Base-by-base conservation (phyloP, 1,140 invertebrate species). In the Bemisia tabaci region DNA sequence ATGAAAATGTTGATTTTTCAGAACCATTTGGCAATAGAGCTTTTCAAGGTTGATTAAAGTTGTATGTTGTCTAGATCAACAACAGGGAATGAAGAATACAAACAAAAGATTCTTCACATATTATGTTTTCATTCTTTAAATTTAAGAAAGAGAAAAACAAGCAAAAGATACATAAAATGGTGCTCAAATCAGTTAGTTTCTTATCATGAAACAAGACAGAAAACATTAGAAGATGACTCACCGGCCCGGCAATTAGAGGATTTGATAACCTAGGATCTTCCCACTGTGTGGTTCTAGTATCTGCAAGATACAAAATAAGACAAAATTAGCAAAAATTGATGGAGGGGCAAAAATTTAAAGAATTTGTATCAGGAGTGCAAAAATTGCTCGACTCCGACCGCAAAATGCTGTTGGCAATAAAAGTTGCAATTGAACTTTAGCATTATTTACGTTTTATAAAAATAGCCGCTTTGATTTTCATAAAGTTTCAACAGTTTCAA, bases 231-330 rank as follows among this genome's bases (percentile, higher is more conserved):
- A n/a, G n/a, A n/a, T n/a, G 67, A 82, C 83, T 80, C 78, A 87
- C 86, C 70, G 94, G 95, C 26, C 96, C 96, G 71, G 95, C 95
- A 73, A 98, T 95, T 79, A 92, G 89, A 69, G 93, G 92, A 84
- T 97, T 97, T 62, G 91, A 94, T 76, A 98, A 82, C 65, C 96
- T 83, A 23, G 97, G 96, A 85, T 99, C 97, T 80, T 99, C 96
- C 97, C 97, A 99, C 76, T 98, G 95, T 22, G 97, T 99, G 69
- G 88, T 94, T 77, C 93, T 88, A 12, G 90, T 95, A 81, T 95
- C 93, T 95, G 74, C 68, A 77, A 78, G 68, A 70, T 71, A 73
- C 71, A 68, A 62, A 64, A 24, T 22, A 12, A 64, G 25, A 26
- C 23, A 48, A 48, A 39, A 48, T 59, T 1, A 60, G n/a, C 26